Conservation (phyloP, 2,113 vertebrate genomes). For the Bubo bubo region DNA sequence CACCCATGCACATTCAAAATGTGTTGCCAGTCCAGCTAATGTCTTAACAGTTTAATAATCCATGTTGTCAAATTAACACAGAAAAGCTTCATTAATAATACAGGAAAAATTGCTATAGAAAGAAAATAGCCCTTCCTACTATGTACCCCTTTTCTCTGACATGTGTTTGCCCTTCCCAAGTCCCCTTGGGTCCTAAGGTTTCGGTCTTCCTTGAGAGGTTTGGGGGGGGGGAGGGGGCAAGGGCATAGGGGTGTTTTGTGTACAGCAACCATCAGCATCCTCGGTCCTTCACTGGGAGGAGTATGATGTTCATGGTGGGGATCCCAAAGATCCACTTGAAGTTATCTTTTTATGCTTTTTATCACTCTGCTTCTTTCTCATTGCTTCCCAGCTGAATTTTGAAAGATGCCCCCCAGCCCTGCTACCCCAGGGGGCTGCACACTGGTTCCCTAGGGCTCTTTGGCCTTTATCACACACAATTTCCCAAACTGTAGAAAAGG, state of each 20-base stretch:
- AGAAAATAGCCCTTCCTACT: not conserved
- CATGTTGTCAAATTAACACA: not conserved
- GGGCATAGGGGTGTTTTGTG: too few species aligned
- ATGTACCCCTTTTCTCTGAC: rapidly evolving
- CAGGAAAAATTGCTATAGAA: not conserved
- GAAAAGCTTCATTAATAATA: not conserved
- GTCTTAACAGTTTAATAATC: not conserved
- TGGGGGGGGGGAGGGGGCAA: too few species aligned
- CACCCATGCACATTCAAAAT: not conserved
- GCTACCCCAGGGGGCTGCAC: too few species aligned
- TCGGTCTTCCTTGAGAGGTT: not conserved
- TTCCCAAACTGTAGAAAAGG: not conserved
- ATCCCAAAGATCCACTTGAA: not conserved
- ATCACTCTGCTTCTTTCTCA: not conserved
- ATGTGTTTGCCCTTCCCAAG: not conserved
- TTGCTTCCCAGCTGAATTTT: not conserved
- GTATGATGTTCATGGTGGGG: not conserved
- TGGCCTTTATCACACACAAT: not conserved
- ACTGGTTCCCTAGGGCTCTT: not conserved
- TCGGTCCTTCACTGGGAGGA: not conserved
- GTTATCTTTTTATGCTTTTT: not conserved
- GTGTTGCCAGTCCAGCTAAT: not conserved
- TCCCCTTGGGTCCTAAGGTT: not conserved
- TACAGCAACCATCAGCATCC: not conserved
- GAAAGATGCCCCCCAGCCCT: not conserved